These are phyloP conservation scores for Brachypodius melanocephalos DNA, from an alignment of 2,113 vertebrate species.

Conservation along the genomic window DNA sequence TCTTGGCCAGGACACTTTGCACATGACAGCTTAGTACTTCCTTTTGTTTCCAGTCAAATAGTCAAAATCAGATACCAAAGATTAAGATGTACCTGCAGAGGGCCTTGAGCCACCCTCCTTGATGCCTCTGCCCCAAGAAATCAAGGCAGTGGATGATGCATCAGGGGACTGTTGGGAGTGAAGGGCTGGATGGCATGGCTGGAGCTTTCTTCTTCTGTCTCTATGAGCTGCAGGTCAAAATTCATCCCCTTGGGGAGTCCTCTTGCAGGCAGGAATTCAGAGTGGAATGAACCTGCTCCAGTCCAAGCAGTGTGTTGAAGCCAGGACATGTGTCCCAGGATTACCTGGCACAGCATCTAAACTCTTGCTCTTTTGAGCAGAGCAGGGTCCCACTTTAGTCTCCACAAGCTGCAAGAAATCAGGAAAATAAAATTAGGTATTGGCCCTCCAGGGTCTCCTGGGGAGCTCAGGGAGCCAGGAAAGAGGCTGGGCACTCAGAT, in stretches of 20 bases:
- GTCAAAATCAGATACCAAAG: not conserved
- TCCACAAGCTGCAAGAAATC: not conserved
- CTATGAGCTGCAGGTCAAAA: not conserved
- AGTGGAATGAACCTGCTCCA: not conserved
- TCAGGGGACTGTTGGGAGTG: not conserved
- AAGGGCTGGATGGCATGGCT: not conserved
- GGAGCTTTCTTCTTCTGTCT: not conserved
- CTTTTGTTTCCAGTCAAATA: not conserved
- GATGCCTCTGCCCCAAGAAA: not conserved
- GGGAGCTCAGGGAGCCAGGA: not conserved
- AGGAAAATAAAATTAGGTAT: not conserved
- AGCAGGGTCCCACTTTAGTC: not conserved
- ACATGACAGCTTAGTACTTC: not conserved
- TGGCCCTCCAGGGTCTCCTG: not conserved
- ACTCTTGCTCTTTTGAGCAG: not conserved
- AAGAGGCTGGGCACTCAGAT: rapidly evolving
- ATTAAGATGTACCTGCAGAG: not conserved
- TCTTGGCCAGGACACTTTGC: not conserved
- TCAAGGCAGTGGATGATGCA: not conserved
- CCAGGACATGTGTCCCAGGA: not conserved
- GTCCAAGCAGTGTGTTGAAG: not conserved
- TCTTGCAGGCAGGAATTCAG: not conserved
- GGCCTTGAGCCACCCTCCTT: not conserved
- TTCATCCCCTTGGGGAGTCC: not conserved
- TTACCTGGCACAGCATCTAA: not conserved